Base-by-base conservation (phyloP, 2,113 vertebrate species). In the Hippocampus comes region DNA sequence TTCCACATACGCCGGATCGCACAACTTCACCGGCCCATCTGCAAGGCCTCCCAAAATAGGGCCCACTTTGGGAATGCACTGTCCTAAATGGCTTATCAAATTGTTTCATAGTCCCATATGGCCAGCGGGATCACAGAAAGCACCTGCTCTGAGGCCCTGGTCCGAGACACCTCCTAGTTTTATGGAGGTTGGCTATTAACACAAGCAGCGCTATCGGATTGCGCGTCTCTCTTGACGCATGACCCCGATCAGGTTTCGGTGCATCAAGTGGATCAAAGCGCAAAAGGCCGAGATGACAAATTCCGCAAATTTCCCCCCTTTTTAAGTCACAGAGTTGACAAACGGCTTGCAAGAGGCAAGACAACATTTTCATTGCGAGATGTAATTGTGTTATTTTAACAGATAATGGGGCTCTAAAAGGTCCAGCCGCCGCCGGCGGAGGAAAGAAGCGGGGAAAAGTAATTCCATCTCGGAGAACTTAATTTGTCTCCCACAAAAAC, bases 61-160 rank as follows among this genome's bases (percentile, higher is more conserved):
- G 38, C 64, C 49, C 64, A 64, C 80, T 82, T 85, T 85, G 74
- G 71, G 75, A 79, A 56, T 38, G 73, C 73, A 73, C 83, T 87
- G 80, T 84, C 84, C 78, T 82, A 84, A 87, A 82, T 61, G 81
- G 77, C 77, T 86, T 77, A 85, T 84, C 77, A 85, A 83, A 84
- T 87, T 71, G 55, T 78, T 82, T 82, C 78, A 63, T 74, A 72
- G 80, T 80, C 76, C 76, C 84, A 88, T 87, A 82, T 88, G 86
- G 84, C 74, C 79, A 72, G 74, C 77, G 64, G 78, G 87, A 86
- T 86, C 86, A 87, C 76, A 82, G 81, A 84, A 79, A 87, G 86
- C 90, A 92, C 91, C 90, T 92, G 91, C 89, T 88, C 79, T 78
- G 88, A 81, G 84, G 86, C 83, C 86, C 82, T 42, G 75, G 74